Conservation (phyloP, 2,888 invertebrate genomes). For the Ennomos erosarius region DNA sequence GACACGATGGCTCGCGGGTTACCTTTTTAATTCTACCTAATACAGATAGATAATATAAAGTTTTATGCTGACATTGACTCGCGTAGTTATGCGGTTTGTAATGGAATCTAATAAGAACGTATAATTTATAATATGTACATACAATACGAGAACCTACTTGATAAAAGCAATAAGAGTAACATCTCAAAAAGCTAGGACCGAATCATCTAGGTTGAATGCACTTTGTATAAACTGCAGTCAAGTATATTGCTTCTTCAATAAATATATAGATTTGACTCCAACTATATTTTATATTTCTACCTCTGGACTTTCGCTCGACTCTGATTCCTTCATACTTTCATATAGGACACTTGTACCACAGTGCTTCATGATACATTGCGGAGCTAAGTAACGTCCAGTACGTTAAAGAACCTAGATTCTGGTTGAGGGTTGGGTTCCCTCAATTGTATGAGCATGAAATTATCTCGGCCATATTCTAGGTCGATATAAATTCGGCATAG, state of each 20-base stretch:
- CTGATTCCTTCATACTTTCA: too few species aligned
- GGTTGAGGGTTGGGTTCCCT: too few species aligned
- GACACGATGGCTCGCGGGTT: neutral
- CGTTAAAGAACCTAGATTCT: too few species aligned
- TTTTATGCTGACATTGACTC: slow-evolving; percentile 13
- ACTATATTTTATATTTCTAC: too few species aligned
- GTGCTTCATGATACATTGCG: too few species aligned
- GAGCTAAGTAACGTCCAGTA: too few species aligned
- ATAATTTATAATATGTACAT: neutral
- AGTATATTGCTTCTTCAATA: slow-evolving; percentile 16
- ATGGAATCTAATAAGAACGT: neutral
- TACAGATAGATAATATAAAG: neutral
- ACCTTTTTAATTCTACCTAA: neutral
- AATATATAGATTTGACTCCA: too few species aligned
- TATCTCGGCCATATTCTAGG: neutral
- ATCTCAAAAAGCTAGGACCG: slow-evolving; percentile 5
- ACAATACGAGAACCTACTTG: neutral
- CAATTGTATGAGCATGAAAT: too few species aligned
- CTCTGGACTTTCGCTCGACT: too few species aligned
- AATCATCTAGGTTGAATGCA: neutral
- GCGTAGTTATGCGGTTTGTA: slow-evolving; percentile 3
- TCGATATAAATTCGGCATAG: slow-evolving; percentile 9
- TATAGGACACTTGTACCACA: too few species aligned
- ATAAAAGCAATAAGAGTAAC: slow-evolving; percentile 3
- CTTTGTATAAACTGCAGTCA: slow-evolving; percentile 21